phyloP scores from a whole-genome alignment of 1,140 invertebrate genomes.

The Tribolium castaneum region DNA sequence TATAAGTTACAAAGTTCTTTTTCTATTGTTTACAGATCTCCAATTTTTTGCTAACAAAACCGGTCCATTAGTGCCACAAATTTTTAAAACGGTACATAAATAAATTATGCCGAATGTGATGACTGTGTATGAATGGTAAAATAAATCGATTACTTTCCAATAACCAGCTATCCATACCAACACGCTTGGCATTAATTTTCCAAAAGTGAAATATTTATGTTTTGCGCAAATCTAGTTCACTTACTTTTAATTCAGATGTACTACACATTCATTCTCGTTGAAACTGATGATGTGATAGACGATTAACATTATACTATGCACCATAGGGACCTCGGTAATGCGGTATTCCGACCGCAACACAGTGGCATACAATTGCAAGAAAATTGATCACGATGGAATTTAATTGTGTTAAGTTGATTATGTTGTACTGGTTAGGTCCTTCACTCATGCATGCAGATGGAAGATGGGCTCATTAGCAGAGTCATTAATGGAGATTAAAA shows the following conservation, averaged over 20 bases:
- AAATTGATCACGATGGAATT: slow-evolving; percentile 30
- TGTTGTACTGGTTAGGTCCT: background rate
- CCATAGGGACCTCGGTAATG: slow-evolving; percentile 7
- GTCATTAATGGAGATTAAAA: slow-evolving; percentile 6
- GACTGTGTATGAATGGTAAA: background rate
- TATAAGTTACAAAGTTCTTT: too few relatives aligned
- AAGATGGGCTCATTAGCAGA: slow-evolving; percentile 1
- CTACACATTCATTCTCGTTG: background rate
- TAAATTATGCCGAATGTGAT: background rate
- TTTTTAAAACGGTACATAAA: background rate
- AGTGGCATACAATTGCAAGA: slow-evolving; percentile 26
- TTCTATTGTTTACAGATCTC: too few relatives aligned
- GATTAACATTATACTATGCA: slow-evolving; percentile 8
- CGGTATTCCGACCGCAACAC: slow-evolving; percentile 16
- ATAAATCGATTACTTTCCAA: background rate
- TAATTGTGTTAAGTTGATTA: slow-evolving; percentile 23
- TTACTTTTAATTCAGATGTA: background rate
- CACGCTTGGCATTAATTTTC: background rate
- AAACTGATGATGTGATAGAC: slow-evolving; percentile 1
- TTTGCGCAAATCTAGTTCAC: background rate
- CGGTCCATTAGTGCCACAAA: background rate
- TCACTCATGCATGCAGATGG: slow-evolving; percentile 6
- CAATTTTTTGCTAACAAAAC: background rate
- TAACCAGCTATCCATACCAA: background rate
- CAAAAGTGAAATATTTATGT: background rate